Conservation (phyloP, 2,113 vertebrate genomes). For the Neotoma lepida region DNA sequence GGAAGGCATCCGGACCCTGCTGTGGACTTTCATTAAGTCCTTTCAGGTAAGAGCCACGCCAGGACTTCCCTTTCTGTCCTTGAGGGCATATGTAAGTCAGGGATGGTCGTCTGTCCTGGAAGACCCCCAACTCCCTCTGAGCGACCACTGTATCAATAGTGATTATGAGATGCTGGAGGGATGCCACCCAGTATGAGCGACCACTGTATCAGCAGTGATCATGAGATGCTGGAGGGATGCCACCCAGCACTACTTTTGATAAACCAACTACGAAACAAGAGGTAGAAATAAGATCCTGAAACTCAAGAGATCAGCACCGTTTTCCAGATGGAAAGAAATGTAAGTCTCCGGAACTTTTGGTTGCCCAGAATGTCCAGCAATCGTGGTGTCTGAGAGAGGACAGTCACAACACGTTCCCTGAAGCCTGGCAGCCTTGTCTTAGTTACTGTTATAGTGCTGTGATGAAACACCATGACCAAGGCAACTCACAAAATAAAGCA, state of each 20-base stretch:
- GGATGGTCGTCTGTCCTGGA: not conserved
- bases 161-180: not conserved
- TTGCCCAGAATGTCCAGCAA: not conserved
- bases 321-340: not conserved
- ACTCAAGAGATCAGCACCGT: not conserved
- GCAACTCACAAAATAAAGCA: not conserved
- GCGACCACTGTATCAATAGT: not conserved
- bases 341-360: not conserved
- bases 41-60: conserved; percentile 91
- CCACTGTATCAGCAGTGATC: not conserved
- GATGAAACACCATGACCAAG: not conserved
- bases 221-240: not conserved
- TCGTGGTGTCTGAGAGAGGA: not conserved
- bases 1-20: conserved; percentile 97
- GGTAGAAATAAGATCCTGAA: not conserved
- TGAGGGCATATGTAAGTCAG: not conserved
- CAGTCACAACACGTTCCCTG: no score
- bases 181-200: not conserved
- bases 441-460: not conserved
- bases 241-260: not conserved
- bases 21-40: conserved; percentile 99
- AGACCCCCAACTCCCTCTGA: not conserved
- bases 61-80: not conserved
- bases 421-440: not conserved
- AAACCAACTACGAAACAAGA: not conserved